Conservation (phyloP, 2,888 invertebrate genomes). For the Brachypalpus laphriformis region DNA sequence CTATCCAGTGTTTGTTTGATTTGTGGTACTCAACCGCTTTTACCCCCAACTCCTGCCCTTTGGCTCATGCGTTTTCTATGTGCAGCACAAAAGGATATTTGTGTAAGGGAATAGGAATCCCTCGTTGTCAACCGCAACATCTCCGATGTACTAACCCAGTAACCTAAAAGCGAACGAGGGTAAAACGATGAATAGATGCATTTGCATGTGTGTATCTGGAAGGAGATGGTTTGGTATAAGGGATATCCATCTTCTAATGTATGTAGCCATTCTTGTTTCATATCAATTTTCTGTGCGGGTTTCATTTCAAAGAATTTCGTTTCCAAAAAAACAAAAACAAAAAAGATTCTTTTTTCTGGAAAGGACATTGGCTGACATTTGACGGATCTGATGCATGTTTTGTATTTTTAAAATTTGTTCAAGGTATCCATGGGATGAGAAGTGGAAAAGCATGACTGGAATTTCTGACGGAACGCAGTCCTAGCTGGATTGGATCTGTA, state of each 20-base stretch:
- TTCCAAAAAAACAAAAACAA: neutral
- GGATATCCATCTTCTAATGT: conserved; percentile 15
- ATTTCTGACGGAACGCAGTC: neutral
- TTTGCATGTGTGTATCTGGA: conserved; percentile 23
- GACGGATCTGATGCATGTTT: conserved; percentile 27
- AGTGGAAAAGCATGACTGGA: neutral
- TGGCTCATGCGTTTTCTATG: neutral
- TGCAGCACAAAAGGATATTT: conserved; percentile 15
- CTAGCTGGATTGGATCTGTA: neutral
- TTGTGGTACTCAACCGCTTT: conserved; percentile 41
- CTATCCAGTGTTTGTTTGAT: conserved; percentile 54
- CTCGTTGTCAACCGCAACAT: conserved; percentile 41
- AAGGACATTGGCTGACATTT: conserved; percentile 14
- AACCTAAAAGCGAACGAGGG: conserved; percentile 56
- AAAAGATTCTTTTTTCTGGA: neutral
- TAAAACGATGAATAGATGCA: conserved; percentile 46
- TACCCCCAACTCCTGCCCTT: neutral
- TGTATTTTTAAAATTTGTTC: neutral
- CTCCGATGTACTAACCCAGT: conserved; percentile 57
- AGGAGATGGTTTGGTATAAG: conserved; percentile 4
- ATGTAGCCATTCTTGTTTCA: conserved; percentile 46
- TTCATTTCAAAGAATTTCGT: neutral
- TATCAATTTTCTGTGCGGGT: conserved; percentile 35
- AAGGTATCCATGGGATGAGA: neutral
- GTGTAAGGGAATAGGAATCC: neutral